Evolutionary conservation across 2,113 vertebrate genomes (phyloP), one percentile per base, ranked within the genome.

Genomic region (Lonchura striata): DNA sequence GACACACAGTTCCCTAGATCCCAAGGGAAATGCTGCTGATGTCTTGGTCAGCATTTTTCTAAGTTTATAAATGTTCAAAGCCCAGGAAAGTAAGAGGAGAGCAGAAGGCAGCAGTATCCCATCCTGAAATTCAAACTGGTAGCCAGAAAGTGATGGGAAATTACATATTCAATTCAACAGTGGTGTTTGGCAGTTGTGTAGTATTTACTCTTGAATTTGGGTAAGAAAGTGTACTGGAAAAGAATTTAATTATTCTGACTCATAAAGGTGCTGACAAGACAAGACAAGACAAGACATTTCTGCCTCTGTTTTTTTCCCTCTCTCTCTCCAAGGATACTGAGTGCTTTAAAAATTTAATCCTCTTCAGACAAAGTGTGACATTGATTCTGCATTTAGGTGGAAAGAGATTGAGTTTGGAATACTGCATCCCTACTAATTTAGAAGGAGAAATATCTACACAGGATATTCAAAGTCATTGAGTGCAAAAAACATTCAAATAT

Each of bases 331-430:
- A 71, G 41, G 15, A 89, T 52, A 71, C 4, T 25, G 30, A 75
- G 12, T 33, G 7, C 44, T 72, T 87, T 60, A 52, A 20, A 91
- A 68, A 20, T 53, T 60, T 52, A 82, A 85, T 93, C 22, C 24
- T 91, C 52, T 74, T 75, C 81, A 53, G n/a, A n/a, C n/a, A n/a
- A 64, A 75, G 41, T 64, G 46, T 76, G 71, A 80, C 50, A 72
- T 9, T 72, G 28, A 41, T 50, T 80, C 82, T 92, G 49, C 75
- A 88, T 90, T 91, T 76, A 90, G 42, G 41, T 76, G 22, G 49
- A 88, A 85, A 85, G 57, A 87, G 54, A 92, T 65, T 87, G 85
- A 91, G 53, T 15, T 96, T 84, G 90, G 92, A 95, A 95, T 92
- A 82, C 57, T 60, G 63, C 50, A 92, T 79, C 66, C 59, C 66